Evolutionary conservation across 2,888 invertebrate species (phyloP).

Genomic region (Macrophya alboannulata): DNA sequence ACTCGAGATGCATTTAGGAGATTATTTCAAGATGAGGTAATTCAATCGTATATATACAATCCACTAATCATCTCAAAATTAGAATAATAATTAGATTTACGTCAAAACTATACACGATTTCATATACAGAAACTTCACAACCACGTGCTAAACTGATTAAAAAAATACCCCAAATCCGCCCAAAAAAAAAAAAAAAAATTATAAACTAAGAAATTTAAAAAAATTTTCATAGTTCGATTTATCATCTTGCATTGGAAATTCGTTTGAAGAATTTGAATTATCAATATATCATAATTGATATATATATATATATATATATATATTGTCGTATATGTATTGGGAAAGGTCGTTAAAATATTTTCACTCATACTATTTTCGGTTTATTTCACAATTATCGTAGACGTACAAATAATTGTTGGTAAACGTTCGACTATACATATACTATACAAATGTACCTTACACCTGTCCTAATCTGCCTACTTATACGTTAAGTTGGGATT

Average conservation of each 20-base stretch:
- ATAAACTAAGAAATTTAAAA: neutral
- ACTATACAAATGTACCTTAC: neutral
- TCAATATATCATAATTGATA: neutral
- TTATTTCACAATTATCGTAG: neutral
- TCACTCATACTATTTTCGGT: neutral
- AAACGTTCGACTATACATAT: neutral
- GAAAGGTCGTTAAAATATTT: neutral
- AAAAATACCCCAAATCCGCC: neutral
- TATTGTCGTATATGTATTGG: neutral
- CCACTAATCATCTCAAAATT: neutral
- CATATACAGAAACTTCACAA: neutral
- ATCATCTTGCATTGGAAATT: neutral
- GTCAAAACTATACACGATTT: too few relatives aligned
- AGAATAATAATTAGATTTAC: too few relatives aligned
- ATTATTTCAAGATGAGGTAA: slow-evolving; percentile 88
- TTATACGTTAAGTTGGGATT: neutral
- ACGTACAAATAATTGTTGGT: neutral
- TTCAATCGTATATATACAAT: slow-evolving; percentile 65
- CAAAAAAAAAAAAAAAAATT: too few relatives aligned
- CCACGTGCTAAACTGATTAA: neutral
- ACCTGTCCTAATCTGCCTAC: neutral
- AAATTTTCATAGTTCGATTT: neutral
- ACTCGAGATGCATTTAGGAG: slow-evolving; percentile 85
- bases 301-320: too few relatives aligned
- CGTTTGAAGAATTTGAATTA: neutral